phyloP scores from a whole-genome alignment of 2,797 vertebrate species.

The Astyanax mexicanus region DNA sequence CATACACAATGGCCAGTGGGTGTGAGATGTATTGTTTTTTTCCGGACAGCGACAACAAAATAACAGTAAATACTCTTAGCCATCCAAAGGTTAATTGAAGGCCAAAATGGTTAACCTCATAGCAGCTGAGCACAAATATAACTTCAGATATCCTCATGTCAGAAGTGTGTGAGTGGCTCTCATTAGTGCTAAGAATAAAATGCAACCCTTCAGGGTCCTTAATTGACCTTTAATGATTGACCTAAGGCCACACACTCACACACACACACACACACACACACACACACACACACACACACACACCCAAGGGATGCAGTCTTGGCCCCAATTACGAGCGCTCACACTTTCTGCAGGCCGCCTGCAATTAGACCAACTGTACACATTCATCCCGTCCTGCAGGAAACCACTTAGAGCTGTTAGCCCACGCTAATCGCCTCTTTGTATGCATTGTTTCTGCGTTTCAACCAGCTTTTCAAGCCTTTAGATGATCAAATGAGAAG shows the following conservation, averaged over 20 bases:
- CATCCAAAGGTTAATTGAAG: too few relatives aligned
- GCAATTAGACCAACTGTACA: neutral
- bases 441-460: neutral
- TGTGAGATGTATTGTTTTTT: too few relatives aligned
- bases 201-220: conserved; percentile 20
- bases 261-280: too few relatives aligned
- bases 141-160: neutral
- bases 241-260: conserved; percentile 3
- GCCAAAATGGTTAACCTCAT: neutral
- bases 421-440: neutral
- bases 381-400: conserved; percentile 1
- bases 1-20: too few relatives aligned
- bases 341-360: neutral
- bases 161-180: conserved; percentile 2
- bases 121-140: neutral
- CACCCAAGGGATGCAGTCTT: conserved; percentile 9
- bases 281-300: too few relatives aligned
- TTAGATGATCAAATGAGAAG: neutral
- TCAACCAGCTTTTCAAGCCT: neutral
- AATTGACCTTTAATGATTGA: conserved; percentile 48
- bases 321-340: conserved; percentile 4
- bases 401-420: neutral
- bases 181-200: conserved; percentile 39
- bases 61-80: too few relatives aligned
- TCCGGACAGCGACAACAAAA: too few relatives aligned